phyloP scores from a whole-genome alignment of 2,888 invertebrate species.

The Willowsia nigromaculata region DNA sequence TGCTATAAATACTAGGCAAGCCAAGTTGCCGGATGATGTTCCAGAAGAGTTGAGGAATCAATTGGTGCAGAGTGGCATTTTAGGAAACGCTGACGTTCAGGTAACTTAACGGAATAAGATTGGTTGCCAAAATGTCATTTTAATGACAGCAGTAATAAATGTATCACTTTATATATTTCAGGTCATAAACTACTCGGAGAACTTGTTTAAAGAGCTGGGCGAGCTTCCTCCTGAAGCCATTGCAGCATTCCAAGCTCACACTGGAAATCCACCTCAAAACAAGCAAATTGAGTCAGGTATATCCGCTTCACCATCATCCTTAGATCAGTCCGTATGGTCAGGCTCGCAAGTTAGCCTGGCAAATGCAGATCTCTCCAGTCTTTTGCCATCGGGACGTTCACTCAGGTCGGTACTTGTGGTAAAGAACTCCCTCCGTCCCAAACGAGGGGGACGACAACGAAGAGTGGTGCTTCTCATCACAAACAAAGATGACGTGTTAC shows the following conservation, averaged over 20 bases:
- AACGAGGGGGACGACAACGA: conserved; percentile 66
- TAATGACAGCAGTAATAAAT: neutral
- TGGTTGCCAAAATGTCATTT: too few species aligned
- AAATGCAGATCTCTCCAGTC: conserved; percentile 55
- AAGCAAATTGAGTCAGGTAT: conserved; percentile 11
- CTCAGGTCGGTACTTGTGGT: conserved; percentile 81
- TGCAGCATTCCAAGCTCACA: conserved; percentile 74
- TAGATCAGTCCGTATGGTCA: conserved; percentile 55
- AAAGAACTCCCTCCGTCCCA: conserved; percentile 76
- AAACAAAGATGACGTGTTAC: conserved; percentile 57
- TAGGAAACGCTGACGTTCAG: conserved; percentile 93
- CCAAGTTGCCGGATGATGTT: conserved; percentile 89
- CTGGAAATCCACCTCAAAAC: conserved; percentile 25
- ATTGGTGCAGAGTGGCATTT: conserved; percentile 90
- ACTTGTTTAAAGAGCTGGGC: conserved; percentile 77
- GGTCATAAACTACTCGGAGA: conserved; percentile 78
- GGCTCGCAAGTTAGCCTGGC: conserved; percentile 58
- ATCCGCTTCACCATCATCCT: conserved; percentile 3
- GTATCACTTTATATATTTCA: conserved; percentile 9
- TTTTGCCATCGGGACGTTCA: conserved; percentile 58
- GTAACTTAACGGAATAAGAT: conserved; percentile 80
- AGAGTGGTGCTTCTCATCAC: conserved; percentile 69
- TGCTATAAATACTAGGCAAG: conserved; percentile 37
- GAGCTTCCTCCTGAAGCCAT: conserved; percentile 77
- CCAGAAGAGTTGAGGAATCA: conserved; percentile 92